Base-by-base conservation (phyloP, 2,888 invertebrate genomes). In the Atethmia centrago region DNA sequence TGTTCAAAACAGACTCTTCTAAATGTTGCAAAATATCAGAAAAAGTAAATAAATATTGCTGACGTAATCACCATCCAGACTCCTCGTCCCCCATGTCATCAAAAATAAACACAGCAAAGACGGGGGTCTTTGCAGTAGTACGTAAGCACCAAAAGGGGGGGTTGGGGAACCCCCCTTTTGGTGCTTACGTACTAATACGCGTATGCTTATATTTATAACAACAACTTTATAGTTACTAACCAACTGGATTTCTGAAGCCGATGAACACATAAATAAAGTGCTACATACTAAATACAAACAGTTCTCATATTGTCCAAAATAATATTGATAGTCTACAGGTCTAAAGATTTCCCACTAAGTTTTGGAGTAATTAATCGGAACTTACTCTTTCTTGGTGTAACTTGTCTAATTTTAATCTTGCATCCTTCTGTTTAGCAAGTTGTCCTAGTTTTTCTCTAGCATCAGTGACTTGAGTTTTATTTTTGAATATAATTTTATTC, bases 361-460 rank as follows among this genome's bases (percentile, higher is more conserved):
- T n/a, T n/a, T n/a, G n/a, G n/a, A n/a, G 8, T 67, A 19, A 5
- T 40, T 21, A 40, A n/a, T 47, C 28, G 8, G 28, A 49, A 88
- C 88, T 87, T 88, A 95, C 95, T 90, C 95, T 93, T 73, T 93
- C 94, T 81, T 96, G 96, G 79, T 97, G 95, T 63, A 98, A 93
- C 89, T 97, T 97, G 70, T 97, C 97, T 67, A 98, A 92, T 91
- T 98, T 97, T 66, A 97, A 94, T 59, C 98, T 96, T 10, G 98
- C 98, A 95, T 98, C 98, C 79, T 97, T 97, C 71, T 97, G 97
- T 89, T 98, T 98, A 0, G 98, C 98, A 85, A 98, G 97, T 93
- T 98, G 97, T 7, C 97, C 97, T 68, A 98, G 94, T 88, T 98
- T 98, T 85, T 98, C 98, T 76, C 98, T 96, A 0, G 98, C 98